phyloP scores from a whole-genome alignment of 2,113 vertebrate genomes.

The Apodemus speciosus region DNA sequence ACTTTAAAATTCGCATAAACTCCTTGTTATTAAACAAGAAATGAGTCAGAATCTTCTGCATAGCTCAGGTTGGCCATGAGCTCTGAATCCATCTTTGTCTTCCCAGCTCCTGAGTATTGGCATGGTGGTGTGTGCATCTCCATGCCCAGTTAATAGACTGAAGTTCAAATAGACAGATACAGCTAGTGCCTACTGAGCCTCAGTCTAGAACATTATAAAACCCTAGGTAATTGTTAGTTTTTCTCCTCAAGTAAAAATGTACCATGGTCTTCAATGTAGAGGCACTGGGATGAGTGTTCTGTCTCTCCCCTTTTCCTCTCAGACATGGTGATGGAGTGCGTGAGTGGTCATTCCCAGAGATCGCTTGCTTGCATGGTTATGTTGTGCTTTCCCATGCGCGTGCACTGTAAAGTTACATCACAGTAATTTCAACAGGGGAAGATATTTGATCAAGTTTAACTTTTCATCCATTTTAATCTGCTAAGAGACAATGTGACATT shows the following conservation, averaged over 20 bases:
- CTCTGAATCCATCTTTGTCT: neutral
- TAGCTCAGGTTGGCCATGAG: neutral
- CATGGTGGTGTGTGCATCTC: no score
- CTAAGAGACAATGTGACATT: neutral
- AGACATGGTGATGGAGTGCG: neutral
- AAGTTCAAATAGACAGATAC: neutral
- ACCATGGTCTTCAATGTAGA: neutral
- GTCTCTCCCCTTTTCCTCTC: neutral
- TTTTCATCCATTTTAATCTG: constrained; percentile 39
- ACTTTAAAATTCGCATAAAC: neutral
- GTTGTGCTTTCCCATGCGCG: neutral
- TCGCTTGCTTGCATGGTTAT: neutral
- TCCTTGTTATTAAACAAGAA: neutral
- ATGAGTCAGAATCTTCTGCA: neutral
- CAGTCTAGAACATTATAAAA: neutral
- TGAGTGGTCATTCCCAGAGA: neutral
- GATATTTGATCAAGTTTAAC: constrained; percentile 44
- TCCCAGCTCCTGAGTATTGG: neutral
- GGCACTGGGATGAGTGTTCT: neutral
- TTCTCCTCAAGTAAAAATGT: neutral
- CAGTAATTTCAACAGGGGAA: neutral
- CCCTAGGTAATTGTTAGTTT: neutral
- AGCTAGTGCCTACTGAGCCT: neutral
- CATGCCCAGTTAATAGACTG: neutral
- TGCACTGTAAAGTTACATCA: neutral